Conservation (phyloP, 1,140 invertebrate species). For the Drosophila cardini region DNA sequence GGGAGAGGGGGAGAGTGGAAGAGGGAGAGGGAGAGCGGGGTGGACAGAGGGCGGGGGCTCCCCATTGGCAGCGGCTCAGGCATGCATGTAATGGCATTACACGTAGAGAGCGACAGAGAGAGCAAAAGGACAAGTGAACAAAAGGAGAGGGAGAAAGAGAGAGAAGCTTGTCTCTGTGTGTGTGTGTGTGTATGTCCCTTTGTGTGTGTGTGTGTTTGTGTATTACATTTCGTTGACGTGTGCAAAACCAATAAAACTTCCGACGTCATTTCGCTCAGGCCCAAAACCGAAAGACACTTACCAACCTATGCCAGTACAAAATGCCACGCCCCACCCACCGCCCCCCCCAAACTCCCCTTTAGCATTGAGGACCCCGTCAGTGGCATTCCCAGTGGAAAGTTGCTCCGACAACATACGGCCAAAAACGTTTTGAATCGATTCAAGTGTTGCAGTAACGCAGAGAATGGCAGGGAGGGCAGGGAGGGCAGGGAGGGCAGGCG, state of each 20-base stretch:
- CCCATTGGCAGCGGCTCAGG: slow-evolving; percentile 45
- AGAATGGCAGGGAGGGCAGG: neutral
- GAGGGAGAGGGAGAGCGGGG: neutral
- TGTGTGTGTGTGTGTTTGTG: slow-evolving; percentile 29
- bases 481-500: neutral
- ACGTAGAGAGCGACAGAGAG: slow-evolving; percentile 20
- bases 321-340: neutral
- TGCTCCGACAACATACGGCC: slow-evolving; percentile 53
- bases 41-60: slow-evolving; percentile 21
- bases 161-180: slow-evolving; percentile 6
- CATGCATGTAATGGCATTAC: slow-evolving; percentile 79
- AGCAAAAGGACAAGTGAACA: neutral
- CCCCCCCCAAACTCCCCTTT: neutral
- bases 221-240: slow-evolving; percentile 81
- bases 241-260: slow-evolving; percentile 83
- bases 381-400: slow-evolving; percentile 47
- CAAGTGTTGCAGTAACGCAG: slow-evolving; percentile 61
- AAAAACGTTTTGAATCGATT: slow-evolving; percentile 74
- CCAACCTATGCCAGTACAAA: neutral
- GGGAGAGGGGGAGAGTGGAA: neutral
- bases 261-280: slow-evolving; percentile 75
- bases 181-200: slow-evolving; percentile 5
- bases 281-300: slow-evolving; percentile 49
- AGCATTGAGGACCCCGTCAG: neutral
- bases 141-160: neutral